Evolutionary conservation across 2,888 invertebrate species (phyloP).

Genomic region (Venusia cambrica): DNA sequence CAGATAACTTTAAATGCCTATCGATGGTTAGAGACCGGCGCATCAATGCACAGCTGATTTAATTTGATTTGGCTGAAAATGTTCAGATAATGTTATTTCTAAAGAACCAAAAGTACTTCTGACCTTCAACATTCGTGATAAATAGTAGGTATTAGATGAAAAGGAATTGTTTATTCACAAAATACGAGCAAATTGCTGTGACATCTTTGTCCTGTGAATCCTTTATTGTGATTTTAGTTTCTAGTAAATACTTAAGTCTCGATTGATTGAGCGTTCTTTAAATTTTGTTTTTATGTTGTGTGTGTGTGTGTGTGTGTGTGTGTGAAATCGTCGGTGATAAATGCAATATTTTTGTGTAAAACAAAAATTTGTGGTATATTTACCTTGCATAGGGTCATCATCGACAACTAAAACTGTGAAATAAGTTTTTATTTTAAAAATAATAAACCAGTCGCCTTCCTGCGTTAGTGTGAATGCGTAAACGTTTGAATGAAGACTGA

Average conservation of each 20-base stretch:
- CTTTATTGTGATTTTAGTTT: slow-evolving; percentile 35
- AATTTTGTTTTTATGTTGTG: slow-evolving; percentile 18
- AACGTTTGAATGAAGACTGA: slow-evolving; percentile 74
- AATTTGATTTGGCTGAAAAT: too few relatives aligned
- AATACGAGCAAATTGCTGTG: slow-evolving; percentile 32
- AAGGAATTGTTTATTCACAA: slow-evolving; percentile 43
- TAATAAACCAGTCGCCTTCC: slow-evolving; percentile 22
- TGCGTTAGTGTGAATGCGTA: slow-evolving; percentile 40
- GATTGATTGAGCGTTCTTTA: slow-evolving; percentile 22
- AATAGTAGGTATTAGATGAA: slow-evolving; percentile 1
- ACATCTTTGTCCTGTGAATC: slow-evolving; percentile 35
- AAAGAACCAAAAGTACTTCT: background rate
- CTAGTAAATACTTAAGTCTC: slow-evolving; percentile 28
- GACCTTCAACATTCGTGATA: background rate
- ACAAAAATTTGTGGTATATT: slow-evolving; percentile 23
- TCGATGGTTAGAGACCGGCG: too few relatives aligned
- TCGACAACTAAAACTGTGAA: slow-evolving; percentile 20
- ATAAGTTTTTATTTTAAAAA: slow-evolving; percentile 24
- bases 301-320: slow-evolving; percentile 14
- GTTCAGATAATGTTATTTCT: too few relatives aligned
- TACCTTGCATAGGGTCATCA: slow-evolving; percentile 25
- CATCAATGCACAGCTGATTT: too few relatives aligned
- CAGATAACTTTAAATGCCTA: too few relatives aligned
- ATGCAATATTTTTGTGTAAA: slow-evolving; percentile 24
- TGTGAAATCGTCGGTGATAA: slow-evolving; percentile 9